Base-by-base conservation (phyloP, 2,888 invertebrate genomes). In the Melanophora roralis region DNA sequence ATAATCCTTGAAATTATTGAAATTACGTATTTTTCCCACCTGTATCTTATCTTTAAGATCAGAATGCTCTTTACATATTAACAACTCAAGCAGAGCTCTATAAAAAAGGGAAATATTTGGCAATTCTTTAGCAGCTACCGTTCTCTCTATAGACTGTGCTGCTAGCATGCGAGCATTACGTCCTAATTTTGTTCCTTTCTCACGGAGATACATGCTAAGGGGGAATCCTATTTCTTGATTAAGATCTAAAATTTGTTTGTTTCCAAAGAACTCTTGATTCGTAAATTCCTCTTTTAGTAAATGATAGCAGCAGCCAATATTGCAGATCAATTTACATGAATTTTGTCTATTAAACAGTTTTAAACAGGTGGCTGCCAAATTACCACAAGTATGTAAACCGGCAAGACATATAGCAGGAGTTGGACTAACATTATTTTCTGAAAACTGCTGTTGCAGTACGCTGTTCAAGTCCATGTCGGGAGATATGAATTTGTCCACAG, bases 301-400 rank as follows among this genome's bases (percentile, higher is more conserved):
- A 89, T 98, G 96, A 90, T 97, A 97, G 87, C 98, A 98, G 87
- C 98, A 98, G 0, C 97, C 96, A 40, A 98, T 95, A 86, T 94
- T 95, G 85, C 95, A 94, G 0, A 97, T 87, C 0, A 93, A 91
- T 74, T 90, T 91, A 0, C 94, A 91, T 27, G 91, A 86, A 0
- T 90, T 72, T 75, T 92, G 92, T 0, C 89, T 84, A 3, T 91
- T 86, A 86, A 96, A 97, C 12, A 95, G 91, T 78, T 93, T 92
- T 0, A 97, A 90, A 45, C 94, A 93, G 11, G 93, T 93, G 1
- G 95, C 91, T 0, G 95, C 94, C 6, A 98, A 90, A 89, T 95
- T 93, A 0, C 98, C 98, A 88, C 98, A 98, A 0, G 97, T 97
- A 87, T 98, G 98, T 7, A 98, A 91, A 11, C 97, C 97, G 19